A percentile compares a stretch with the other conserved stretches of the same genome.
phyloP scores from a whole-genome alignment of 2,888 invertebrate species.

The Diadegma fenestrale region DNA sequence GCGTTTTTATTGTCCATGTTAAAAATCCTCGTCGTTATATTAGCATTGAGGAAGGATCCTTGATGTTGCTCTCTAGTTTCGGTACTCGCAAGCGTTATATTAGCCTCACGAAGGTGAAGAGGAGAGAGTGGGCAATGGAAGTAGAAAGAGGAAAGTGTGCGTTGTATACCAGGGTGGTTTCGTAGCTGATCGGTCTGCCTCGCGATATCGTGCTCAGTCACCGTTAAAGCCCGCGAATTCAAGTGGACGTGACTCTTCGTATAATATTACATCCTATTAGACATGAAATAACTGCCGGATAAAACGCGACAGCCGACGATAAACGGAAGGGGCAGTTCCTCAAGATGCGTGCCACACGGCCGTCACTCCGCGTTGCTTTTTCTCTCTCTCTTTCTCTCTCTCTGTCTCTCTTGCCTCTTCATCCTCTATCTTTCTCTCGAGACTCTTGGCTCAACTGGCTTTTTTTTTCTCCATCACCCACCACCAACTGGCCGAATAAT shows the following conservation, averaged over 20 bases:
- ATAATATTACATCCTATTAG: constrained; percentile 84
- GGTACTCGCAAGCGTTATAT: constrained; percentile 25
- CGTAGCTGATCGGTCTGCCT: constrained; percentile 49
- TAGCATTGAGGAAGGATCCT: constrained; percentile 19
- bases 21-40: neutral
- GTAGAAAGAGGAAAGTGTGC: constrained; percentile 22
- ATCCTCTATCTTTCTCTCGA: constrained; percentile 22
- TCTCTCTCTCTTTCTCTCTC: constrained; percentile 11
- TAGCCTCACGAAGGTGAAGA: constrained; percentile 31
- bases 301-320: constrained; percentile 81
- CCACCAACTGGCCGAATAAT: constrained; percentile 36
- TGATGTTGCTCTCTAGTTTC: constrained; percentile 25
- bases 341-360: constrained; percentile 80
- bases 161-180: constrained; percentile 25
- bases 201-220: constrained; percentile 80
- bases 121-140: constrained; percentile 40
- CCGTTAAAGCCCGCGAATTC: constrained; percentile 83
- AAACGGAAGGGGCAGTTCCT: constrained; percentile 77
- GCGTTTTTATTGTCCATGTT: neutral
- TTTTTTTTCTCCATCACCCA: constrained; percentile 47
- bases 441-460: constrained; percentile 28
- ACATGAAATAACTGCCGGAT: constrained; percentile 82
- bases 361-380: constrained; percentile 71
- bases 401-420: constrained; percentile 6
- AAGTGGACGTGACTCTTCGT: constrained; percentile 82